Base-by-base conservation (phyloP, 2,113 vertebrate species). In the Eira barbara region DNA sequence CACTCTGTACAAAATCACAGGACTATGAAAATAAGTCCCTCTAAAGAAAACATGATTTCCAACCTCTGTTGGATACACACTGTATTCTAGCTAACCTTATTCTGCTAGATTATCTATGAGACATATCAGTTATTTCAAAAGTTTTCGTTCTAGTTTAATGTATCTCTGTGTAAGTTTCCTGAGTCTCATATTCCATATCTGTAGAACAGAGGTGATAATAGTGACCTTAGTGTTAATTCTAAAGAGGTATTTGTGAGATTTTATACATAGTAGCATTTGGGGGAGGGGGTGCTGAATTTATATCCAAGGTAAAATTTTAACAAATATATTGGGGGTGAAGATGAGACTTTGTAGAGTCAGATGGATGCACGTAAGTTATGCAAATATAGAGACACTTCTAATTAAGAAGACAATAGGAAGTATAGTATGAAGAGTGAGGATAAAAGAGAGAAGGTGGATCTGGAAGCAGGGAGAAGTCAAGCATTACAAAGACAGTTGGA, bases 391-490 rank as follows among this genome's bases (percentile, higher is more conserved):
- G 87, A 39, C 9, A 6, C 1, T 84, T 91, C 25, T 71, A 81
- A 86, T 76, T 69, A 39, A 80, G 18, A 95, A 42, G 18, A 34
- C 4, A 27, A 59, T 52, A 8, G 14, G 27, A 47, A 89, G 57
- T 59, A 59, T 3, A 59, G 23, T 73, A 25, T 4, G 2, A 27
- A 7, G 0, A 55, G 20, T 39, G 0, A 34, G 20, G 2, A 27
- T 55, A 4, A 7, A 81, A 59, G 23, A 55, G 18, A 45, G 8
- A 47, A 76, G 11, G 39, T 61, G 6, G 8, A 8, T 31, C 14
- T 42, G 11, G n/a, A 89, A 39, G 34, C 2, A 86, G 20, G 42
- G n/a, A 74, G 34, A 34, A 69, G 18, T 15, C 57, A 42, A 59
- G 39, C 34, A 69, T 79, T 14, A 29, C 2, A 94, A 21, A 1